A percentile compares a stretch with the other conserved stretches of the same genome.
These are phyloP conservation scores for Clarias pachynema DNA, from an alignment of 2,797 vertebrate genomes.

Conservation along the genomic window DNA sequence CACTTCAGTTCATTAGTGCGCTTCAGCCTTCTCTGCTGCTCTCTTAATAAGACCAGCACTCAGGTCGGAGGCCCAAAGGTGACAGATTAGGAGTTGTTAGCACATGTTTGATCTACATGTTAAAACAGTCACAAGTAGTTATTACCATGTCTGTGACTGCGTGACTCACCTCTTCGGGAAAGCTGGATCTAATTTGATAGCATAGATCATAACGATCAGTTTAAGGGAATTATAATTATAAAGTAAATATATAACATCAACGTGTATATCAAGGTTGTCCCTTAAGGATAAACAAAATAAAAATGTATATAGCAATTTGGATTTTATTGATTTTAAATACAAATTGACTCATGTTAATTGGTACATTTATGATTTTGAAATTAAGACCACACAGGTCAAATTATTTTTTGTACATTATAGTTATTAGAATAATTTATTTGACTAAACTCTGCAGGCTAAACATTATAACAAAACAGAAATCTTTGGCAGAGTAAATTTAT, in stretches of 20 bases:
- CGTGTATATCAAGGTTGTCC: neutral
- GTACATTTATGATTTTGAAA: neutral
- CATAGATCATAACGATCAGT: neutral
- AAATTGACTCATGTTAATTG: neutral
- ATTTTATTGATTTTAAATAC: neutral
- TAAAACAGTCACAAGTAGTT: constrained; percentile 56
- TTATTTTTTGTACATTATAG: neutral
- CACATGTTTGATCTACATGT: constrained; percentile 56
- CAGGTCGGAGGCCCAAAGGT: constrained; percentile 54
- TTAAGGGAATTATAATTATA: neutral
- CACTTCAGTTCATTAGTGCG: constrained; percentile 65
- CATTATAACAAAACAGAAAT: neutral
- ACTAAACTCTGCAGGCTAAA: neutral
- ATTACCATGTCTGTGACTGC: constrained; percentile 41
- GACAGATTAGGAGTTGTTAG: constrained; percentile 57
- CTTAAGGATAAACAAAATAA: neutral
- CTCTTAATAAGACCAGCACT: constrained; percentile 56
- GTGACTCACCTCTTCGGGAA: constrained; percentile 22
- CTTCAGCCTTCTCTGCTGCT: constrained; percentile 49
- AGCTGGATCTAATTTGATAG: constrained; percentile 5
- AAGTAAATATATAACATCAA: neutral
- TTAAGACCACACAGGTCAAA: neutral
- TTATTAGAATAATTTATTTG: neutral
- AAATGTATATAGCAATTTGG: neutral
- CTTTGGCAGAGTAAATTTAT: neutral